Conservation (phyloP, 2,113 vertebrate species). For the Morone chrysops region DNA sequence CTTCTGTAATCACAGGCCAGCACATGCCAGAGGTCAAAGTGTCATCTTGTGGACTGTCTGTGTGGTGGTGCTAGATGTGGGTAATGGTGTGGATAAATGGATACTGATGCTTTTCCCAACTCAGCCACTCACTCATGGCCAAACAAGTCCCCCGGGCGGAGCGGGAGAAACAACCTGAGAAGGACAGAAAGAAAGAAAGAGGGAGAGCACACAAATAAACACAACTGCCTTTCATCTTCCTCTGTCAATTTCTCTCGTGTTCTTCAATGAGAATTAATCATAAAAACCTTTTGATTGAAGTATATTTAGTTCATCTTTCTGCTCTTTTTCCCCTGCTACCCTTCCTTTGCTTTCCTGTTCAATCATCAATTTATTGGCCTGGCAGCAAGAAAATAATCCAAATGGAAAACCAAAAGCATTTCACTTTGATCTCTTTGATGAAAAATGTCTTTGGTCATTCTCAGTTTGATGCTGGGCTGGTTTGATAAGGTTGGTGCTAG, state of each 20-base stretch:
- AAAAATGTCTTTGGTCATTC: constrained; percentile 48
- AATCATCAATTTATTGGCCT: constrained; percentile 33
- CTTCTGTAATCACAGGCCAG: constrained; percentile 38
- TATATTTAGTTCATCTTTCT: constrained; percentile 12
- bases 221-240: constrained; percentile 25
- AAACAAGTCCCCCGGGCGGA: constrained; percentile 40
- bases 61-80: constrained; percentile 39
- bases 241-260: not conserved
- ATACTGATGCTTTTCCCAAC: constrained; percentile 60
- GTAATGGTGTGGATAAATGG: constrained; percentile 77
- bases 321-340: not conserved
- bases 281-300: constrained; percentile 16
- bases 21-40: constrained; percentile 50
- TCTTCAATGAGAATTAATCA: constrained; percentile 37
- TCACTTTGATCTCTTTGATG: constrained; percentile 39
- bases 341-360: constrained; percentile 37
- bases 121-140: constrained; percentile 33
- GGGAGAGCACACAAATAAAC: not conserved
- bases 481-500: constrained; percentile 9
- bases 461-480: constrained; percentile 9
- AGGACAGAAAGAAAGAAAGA: not conserved
- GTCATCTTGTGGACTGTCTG: constrained; percentile 28
- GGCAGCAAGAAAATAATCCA: constrained; percentile 29
- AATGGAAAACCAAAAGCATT: constrained; percentile 28
- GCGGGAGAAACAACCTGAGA: not conserved